Evolutionary conservation across 2,797 vertebrate genomes (phyloP), one percentile per base, ranked within the genome.

Genomic region (Melanotaenia boesemani): DNA sequence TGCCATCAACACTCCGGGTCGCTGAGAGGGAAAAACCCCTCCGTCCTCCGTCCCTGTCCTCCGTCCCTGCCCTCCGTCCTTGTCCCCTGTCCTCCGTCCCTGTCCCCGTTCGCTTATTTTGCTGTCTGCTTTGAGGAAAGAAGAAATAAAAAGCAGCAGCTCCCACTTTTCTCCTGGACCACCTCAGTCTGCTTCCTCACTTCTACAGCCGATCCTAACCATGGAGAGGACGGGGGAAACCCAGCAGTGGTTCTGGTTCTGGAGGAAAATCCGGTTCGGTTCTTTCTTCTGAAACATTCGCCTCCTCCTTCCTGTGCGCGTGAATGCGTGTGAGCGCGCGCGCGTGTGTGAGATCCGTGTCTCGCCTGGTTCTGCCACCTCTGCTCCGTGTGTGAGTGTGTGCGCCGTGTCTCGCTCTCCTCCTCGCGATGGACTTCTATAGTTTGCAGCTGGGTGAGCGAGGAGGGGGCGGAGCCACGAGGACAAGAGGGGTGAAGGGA

Each of bases 381-480:
- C 63, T 65, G 77, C 66, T 63, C 69, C 8, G 81, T 52, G 75
- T 10, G 59, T 30, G 2, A 15, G 58, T 16, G 44, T 60, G 65
- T 57, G 48, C 26, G 30, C 39, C 63, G 69, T n/a, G 11, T 63
- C 52, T 68, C 69, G 54, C 30, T 80, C 61, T 56, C 54, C 48
- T 55, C 59, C 62, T 70, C 55, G 52, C 66, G 55, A 66, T 28
- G 5, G 20, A 36, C 46, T 56, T 70, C 73, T 62, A 69, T 28
- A 58, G 77, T 58, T 80, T 72, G 50, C 20, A 67, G 82, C 77
- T 79, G 78, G 62, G 39, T 24, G 78, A 81, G 76, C 56, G 44
- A 56, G 77, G 66, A 52, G 63, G 46, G 68, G 90, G 91, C 30
- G 86, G 88, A 64, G 89, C 76, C 28, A 63, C 0, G 50, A n/a